phyloP scores from a whole-genome alignment of 2,113 vertebrate species.

The Aphelocoma coerulescens region DNA sequence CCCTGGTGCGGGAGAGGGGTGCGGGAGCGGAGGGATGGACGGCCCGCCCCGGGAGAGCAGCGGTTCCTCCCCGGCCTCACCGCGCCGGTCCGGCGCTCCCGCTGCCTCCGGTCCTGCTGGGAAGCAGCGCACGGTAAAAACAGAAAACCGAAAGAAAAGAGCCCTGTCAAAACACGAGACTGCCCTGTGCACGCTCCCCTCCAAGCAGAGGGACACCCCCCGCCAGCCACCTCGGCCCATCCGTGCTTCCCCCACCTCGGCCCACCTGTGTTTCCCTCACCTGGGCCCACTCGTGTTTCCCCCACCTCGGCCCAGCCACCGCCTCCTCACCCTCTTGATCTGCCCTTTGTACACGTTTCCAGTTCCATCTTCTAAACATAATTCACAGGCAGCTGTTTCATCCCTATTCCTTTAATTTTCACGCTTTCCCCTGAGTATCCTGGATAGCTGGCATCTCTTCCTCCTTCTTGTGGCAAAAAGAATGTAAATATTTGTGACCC shows the following conservation, averaged over 20 bases:
- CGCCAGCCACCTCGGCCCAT: not conserved
- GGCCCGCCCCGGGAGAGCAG: accelerated
- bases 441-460: not conserved
- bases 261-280: not conserved
- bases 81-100: accelerated
- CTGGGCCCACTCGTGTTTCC: not conserved
- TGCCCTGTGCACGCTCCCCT: accelerated
- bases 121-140: accelerated
- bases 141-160: not conserved
- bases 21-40: no score
- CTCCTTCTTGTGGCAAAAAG: not conserved
- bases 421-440: not conserved
- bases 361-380: not conserved
- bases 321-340: not conserved
- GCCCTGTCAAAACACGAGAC: not conserved
- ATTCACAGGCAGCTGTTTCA: not conserved
- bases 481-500: not conserved
- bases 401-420: not conserved
- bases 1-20: not conserved
- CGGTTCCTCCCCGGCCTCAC: accelerated
- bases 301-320: not conserved
- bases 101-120: not conserved
- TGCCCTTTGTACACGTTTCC: not conserved
- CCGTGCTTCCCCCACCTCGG: not conserved
- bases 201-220: not conserved